These are phyloP conservation scores for Corvus moneduloides DNA, from an alignment of 2,113 vertebrate species.

Conservation along the genomic window DNA sequence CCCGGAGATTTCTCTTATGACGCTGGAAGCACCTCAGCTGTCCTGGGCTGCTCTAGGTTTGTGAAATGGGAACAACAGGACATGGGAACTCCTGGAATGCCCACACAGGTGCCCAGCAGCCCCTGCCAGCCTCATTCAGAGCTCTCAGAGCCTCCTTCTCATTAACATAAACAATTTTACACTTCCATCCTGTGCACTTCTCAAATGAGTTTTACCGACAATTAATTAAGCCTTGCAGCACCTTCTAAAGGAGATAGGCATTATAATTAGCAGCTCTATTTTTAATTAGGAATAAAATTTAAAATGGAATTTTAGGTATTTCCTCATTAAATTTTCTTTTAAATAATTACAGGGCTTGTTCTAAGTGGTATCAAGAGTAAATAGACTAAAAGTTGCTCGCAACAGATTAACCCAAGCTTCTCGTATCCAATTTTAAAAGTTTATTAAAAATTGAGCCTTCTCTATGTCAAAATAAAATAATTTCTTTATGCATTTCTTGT, in stretches of 20 bases:
- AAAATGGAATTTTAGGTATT: conserved; percentile 15
- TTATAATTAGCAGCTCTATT: conserved; percentile 39
- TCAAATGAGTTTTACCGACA: conserved; percentile 11
- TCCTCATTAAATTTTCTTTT: conserved; percentile 3
- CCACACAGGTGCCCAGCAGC: neutral
- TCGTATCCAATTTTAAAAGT: neutral
- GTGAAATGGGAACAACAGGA: neutral
- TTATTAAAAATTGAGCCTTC: neutral
- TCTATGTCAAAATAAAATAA: neutral
- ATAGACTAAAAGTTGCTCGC: neutral
- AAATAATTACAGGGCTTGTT: neutral
- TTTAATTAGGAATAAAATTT: conserved; percentile 53
- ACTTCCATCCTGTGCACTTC: neutral
- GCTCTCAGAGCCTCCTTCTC: neutral
- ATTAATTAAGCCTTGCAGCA: conserved; percentile 57
- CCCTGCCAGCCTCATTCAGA: neutral
- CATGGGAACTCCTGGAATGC: neutral
- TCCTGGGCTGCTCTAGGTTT: neutral
- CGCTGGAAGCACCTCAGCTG: neutral
- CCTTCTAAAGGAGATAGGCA: conserved; percentile 27
- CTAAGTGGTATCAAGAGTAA: neutral
- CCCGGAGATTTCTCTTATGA: neutral
- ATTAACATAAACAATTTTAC: conserved; percentile 4
- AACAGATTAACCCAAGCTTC: neutral
- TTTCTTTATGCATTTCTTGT: neutral